These are phyloP conservation scores for Beris chalybata DNA, from an alignment of 2,888 invertebrate genomes.

Conservation along the genomic window DNA sequence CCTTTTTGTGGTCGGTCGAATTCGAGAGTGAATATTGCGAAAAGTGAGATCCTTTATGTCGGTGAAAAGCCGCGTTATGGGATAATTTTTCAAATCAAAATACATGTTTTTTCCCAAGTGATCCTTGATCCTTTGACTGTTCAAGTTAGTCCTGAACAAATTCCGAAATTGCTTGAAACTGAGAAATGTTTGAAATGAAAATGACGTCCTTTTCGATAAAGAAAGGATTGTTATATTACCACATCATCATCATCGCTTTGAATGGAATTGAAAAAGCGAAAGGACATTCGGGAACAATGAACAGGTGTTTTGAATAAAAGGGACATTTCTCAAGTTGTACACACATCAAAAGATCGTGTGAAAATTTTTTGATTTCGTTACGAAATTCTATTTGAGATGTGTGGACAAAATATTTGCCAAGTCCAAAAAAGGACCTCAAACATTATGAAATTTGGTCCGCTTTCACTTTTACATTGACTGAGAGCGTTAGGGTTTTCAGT, in stretches of 20 bases:
- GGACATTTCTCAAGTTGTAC: constrained; percentile 1
- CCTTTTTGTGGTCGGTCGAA: constrained; percentile 26
- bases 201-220: neutral
- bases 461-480: constrained; percentile 2
- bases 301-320: neutral
- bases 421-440: too few relatives aligned
- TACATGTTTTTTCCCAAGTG: neutral
- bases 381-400: too few relatives aligned
- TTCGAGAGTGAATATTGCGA: constrained; percentile 17
- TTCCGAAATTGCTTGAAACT: neutral
- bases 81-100: constrained; percentile 15
- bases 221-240: constrained; percentile 15
- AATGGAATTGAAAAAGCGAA: constrained; percentile 18
- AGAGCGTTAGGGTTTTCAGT: neutral
- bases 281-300: constrained; percentile 1
- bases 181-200: constrained; percentile 3
- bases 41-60: constrained; percentile 3
- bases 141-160: constrained; percentile 8
- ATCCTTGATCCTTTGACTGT: neutral
- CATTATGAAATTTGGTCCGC: neutral
- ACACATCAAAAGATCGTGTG: constrained; percentile 15
- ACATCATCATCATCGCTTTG: constrained; percentile 1
- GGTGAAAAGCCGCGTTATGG: constrained; percentile 23
- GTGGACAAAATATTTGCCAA: too few relatives aligned
- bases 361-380: neutral